Evolutionary conservation across 2,888 invertebrate species (phyloP).

Genomic region (Himalopsyche japonica): DNA sequence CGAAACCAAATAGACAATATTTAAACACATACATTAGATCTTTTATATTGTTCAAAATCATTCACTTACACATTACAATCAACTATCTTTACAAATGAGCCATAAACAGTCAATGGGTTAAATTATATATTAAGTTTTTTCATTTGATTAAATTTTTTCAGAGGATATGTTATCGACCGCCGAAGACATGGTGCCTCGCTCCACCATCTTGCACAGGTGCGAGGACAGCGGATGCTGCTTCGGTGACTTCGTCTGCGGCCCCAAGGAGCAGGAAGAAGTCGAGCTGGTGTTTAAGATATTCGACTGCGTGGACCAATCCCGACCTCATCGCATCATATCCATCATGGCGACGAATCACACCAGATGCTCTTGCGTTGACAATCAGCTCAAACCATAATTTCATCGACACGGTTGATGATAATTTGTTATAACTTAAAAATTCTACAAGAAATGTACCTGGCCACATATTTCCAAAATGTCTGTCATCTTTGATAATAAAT

Average conservation of each 20-base stretch:
- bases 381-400: too few relatives aligned
- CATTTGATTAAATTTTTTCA: background rate
- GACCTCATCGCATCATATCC: constrained; percentile 29
- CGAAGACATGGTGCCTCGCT: background rate
- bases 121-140: background rate
- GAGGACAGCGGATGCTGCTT: constrained; percentile 7
- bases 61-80: too few relatives aligned
- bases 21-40: too few relatives aligned
- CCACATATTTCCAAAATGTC: too few relatives aligned
- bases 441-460: too few relatives aligned
- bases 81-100: too few relatives aligned
- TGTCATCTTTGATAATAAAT: too few relatives aligned
- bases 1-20: too few relatives aligned
- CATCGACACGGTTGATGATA: too few relatives aligned
- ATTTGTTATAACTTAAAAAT: too few relatives aligned
- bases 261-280: background rate
- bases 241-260: background rate
- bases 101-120: too few relatives aligned
- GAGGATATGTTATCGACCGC: background rate
- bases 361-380: constrained; percentile 42
- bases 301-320: background rate
- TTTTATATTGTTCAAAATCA: too few relatives aligned
- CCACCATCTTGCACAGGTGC: constrained; percentile 11
- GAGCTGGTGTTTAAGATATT: background rate
- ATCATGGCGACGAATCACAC: constrained; percentile 46